Conservation (phyloP, 2,797 vertebrate genomes). For the Propithecus deckenii region DNA sequence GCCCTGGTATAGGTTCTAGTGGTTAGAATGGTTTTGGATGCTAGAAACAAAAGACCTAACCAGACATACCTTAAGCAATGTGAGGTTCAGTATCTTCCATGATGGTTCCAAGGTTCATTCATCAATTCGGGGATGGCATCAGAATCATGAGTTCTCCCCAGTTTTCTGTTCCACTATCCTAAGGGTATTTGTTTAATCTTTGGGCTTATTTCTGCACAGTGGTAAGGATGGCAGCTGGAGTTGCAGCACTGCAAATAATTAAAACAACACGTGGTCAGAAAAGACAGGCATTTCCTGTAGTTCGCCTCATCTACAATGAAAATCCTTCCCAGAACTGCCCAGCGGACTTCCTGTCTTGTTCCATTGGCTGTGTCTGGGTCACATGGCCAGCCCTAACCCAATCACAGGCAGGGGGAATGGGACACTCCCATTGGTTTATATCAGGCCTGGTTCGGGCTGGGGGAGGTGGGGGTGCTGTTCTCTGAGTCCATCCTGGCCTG, state of each 20-base stretch:
- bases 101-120: not conserved
- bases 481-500: not conserved
- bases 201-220: not conserved
- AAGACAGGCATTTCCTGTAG: not conserved
- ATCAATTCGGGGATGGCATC: not conserved
- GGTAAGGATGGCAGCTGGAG: no score
- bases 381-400: not conserved
- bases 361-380: not conserved
- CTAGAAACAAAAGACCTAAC: not conserved
- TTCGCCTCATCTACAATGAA: not conserved
- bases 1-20: not conserved
- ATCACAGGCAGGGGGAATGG: not conserved
- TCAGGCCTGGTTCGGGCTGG: not conserved
- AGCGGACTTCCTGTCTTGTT: not conserved
- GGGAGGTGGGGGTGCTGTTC: not conserved
- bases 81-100: not conserved
- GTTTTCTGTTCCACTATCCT: not conserved
- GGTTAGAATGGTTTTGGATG: not conserved
- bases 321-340: not conserved
- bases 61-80: not conserved
- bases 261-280: not conserved
- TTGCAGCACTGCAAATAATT: not conserved
- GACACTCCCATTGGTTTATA: not conserved
- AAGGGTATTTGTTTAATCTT: not conserved
- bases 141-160: not conserved